phyloP scores from a whole-genome alignment of 1,140 invertebrate species.

The Cydia pomonella region DNA sequence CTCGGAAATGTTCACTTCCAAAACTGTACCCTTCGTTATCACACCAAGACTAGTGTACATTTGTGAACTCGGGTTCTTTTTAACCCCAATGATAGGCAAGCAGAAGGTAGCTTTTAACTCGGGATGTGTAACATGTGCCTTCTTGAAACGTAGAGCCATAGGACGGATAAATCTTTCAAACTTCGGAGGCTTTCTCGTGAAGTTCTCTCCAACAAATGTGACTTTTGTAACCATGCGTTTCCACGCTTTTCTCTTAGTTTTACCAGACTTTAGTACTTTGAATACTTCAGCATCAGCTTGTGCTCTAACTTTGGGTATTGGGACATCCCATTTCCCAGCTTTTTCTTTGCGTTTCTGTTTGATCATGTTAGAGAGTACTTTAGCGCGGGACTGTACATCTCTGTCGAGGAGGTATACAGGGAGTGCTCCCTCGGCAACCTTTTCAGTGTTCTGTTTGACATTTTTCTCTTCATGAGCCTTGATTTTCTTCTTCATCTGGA shows the following conservation, averaged over 20 bases:
- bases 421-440: conserved; percentile 93
- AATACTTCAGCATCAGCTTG: conserved; percentile 99
- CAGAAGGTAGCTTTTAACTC: conserved; percentile 99
- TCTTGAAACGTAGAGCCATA: conserved; percentile 98
- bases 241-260: conserved; percentile 98
- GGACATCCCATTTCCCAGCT: conserved; percentile 99
- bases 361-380: conserved; percentile 99
- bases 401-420: conserved; percentile 98
- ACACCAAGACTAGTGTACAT: conserved; percentile 99
- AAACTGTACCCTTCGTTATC: conserved; percentile 98
- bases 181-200: conserved; percentile 99
- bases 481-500: conserved; percentile 99
- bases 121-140: conserved; percentile 99
- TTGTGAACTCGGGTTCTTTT: conserved; percentile 98
- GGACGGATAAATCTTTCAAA: conserved; percentile 99
- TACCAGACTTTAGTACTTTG: conserved; percentile 96
- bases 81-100: conserved; percentile 99
- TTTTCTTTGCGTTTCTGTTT: conserved; percentile 99
- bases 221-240: conserved; percentile 99
- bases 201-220: conserved; percentile 98
- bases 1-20: conserved; percentile 99
- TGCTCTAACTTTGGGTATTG: conserved; percentile 98
- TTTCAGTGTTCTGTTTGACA: conserved; percentile 92
- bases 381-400: conserved; percentile 95
- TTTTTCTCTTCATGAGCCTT: conserved; percentile 95